Conservation (phyloP, 30 jellyfish, hydroid and myxozoan genomes). For the Turritopsis dohrnii region DNA sequence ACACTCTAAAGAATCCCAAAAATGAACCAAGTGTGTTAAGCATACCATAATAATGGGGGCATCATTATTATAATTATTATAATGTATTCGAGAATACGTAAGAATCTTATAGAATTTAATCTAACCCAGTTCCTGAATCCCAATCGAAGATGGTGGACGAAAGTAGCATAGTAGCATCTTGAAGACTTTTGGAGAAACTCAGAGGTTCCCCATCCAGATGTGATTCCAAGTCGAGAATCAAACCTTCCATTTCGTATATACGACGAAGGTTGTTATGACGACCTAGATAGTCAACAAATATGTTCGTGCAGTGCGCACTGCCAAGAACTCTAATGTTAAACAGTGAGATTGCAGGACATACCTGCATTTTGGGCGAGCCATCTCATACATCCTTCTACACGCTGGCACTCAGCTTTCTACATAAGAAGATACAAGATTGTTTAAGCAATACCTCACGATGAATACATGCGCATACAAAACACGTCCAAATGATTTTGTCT, state of each 20-base stretch:
- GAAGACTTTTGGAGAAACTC: constrained; percentile 13
- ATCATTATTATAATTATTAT: background rate
- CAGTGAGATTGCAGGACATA: background rate
- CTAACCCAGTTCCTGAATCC: constrained; percentile 69
- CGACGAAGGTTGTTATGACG: constrained; percentile 39
- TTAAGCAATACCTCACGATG: background rate
- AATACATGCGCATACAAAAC: background rate
- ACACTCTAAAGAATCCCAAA: background rate
- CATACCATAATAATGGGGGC: background rate
- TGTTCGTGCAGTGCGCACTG: background rate
- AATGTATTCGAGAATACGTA: background rate
- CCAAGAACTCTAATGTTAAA: background rate
- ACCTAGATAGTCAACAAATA: constrained; percentile 32
- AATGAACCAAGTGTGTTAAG: background rate
- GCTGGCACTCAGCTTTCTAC: constrained; percentile 39
- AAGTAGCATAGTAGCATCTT: constrained; percentile 45
- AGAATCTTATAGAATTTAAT: background rate
- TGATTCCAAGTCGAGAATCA: constrained; percentile 49
- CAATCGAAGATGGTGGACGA: constrained; percentile 69
- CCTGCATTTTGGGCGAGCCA: constrained; percentile 62
- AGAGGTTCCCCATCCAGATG: constrained; percentile 52
- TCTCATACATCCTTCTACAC: constrained; percentile 27
- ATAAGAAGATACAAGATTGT: background rate
- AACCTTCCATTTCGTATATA: constrained; percentile 80
- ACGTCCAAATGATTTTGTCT: background rate